Conservation (phyloP, 2,113 vertebrate genomes). For the Terrapene triunguis region DNA sequence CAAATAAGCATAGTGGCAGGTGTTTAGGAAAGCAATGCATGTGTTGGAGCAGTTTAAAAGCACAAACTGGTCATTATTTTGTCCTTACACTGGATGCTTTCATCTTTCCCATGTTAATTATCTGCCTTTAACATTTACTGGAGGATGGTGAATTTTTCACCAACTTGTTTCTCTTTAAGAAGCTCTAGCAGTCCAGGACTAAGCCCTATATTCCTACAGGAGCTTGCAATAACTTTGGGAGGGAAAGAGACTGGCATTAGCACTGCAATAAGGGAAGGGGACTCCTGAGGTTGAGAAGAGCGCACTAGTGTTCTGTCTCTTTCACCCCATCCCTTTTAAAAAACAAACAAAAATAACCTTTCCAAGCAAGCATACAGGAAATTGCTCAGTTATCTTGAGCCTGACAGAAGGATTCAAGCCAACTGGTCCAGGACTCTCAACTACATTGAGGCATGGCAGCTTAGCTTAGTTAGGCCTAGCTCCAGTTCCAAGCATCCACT, state of each 20-base stretch:
- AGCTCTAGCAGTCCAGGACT: neutral
- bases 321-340: neutral
- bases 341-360: neutral
- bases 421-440: neutral
- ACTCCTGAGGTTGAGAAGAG: neutral
- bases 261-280: neutral
- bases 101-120: neutral
- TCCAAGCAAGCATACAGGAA: neutral
- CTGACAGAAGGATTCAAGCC: neutral
- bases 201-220: neutral
- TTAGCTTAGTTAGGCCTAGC: neutral
- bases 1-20: neutral
- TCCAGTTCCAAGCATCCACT: neutral
- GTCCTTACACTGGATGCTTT: neutral
- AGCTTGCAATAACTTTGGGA: neutral
- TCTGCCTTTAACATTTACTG: neutral
- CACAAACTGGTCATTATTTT: neutral
- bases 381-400: neutral
- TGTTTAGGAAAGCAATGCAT: neutral
- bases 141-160: neutral
- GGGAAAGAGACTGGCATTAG: neutral
- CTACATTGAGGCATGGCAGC: neutral
- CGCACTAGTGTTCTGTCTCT: neutral
- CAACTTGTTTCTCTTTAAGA: neutral
- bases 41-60: neutral